Base-by-base conservation (phyloP, 2,797 vertebrate genomes). In the Petrocephalus sullivani region DNA sequence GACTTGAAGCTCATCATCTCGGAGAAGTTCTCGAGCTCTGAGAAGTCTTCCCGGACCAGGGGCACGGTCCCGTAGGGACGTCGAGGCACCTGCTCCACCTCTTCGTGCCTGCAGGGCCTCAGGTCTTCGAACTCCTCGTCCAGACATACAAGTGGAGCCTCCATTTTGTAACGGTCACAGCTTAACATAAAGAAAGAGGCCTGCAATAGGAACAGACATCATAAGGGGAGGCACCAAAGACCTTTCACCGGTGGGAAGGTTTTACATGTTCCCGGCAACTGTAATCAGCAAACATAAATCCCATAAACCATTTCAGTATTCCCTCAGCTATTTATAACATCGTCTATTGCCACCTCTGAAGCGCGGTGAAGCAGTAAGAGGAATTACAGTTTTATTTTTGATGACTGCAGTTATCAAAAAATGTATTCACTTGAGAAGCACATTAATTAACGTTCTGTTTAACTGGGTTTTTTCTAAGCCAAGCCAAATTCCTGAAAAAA, bases 1-100 rank as follows among this genome's bases (percentile, higher is more conserved):
- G 97, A 98, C 94, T 98, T 98, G 95, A 98, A 98, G 94, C 97
- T 98, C 95, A 98, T 98, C 94, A 98, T 98, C 94, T 98, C 97
- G 0, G 97, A 98, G 95, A 98, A 98, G 95, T 98, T 98, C 94
- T 98, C 97, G 89, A 98, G 95, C 95, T 98, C 97, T 0, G 97
- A 97, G 93, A 98, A 97, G 91, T 98, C 97, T 90, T 98, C 97
- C 0, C 97, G 94, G 88, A 91, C 94, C 91, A 96, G 94, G 71
- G 96, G 93, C 53, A 91, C 88, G 90, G 89, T 89, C n/a, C 92
- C 90, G 82, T 90, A 89, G 57, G 91, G 87, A 58, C 87, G 92
- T 81, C 88, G 92, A 86, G 92, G 93, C 92, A 53, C 92, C 83
- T 71, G 82, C 10, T 88, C 88, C 60, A 53, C 90, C 16, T 97